Conservation (phyloP, 92 coral and sea anemone species). For the Bergia puertoricense region DNA sequence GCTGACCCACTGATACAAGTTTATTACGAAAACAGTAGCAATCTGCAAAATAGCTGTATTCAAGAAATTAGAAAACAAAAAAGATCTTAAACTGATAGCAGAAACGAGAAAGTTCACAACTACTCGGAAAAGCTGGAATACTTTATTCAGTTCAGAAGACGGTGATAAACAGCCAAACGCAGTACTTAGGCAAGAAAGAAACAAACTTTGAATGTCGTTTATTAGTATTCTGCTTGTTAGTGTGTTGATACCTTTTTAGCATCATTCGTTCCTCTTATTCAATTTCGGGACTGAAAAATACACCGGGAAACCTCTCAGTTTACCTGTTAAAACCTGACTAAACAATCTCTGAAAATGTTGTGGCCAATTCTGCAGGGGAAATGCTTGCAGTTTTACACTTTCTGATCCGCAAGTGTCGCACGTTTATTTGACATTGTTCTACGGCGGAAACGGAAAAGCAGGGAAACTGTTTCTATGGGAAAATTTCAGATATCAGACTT, state of each 20-base stretch:
- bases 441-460: constrained; percentile 34
- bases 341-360: too few relatives aligned
- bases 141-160: too few relatives aligned
- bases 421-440: constrained; percentile 2
- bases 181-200: too few relatives aligned
- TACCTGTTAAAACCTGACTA: background rate
- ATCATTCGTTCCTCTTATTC: background rate
- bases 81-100: too few relatives aligned
- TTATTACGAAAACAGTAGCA: background rate
- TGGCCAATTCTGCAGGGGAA: background rate
- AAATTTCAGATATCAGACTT: constrained; percentile 8
- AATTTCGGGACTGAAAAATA: background rate
- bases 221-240: background rate
- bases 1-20: background rate
- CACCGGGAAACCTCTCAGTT: background rate
- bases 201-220: too few relatives aligned
- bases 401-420: background rate
- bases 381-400: constrained; percentile 1
- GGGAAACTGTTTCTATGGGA: constrained; percentile 17
- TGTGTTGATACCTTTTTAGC: background rate
- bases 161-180: too few relatives aligned
- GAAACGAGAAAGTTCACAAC: background rate
- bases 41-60: background rate
- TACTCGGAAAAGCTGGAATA: too few relatives aligned
- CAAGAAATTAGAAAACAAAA: background rate